Evolutionary conservation across 2,888 invertebrate genomes (phyloP).

Genomic region (Lottia scabra): DNA sequence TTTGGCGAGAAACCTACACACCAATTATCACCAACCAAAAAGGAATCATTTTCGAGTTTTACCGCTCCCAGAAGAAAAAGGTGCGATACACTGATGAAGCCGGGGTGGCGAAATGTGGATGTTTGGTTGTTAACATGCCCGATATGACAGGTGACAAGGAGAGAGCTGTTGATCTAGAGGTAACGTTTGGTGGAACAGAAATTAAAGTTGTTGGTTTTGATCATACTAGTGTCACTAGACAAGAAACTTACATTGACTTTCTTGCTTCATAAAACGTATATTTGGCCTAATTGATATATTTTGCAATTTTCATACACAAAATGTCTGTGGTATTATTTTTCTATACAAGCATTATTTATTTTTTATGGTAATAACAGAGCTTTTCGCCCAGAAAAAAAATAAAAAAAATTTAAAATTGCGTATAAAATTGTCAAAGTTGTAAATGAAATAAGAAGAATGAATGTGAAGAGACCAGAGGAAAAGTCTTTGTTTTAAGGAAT

Average conservation of each 20-base stretch:
- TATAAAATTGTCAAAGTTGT: too few species aligned
- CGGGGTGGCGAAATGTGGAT: conserved; percentile 60
- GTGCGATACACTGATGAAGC: conserved; percentile 60
- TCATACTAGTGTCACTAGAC: conserved; percentile 56
- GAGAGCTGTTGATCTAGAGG: conserved; percentile 61
- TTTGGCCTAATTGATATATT: too few species aligned
- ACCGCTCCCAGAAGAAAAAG: conserved; percentile 46
- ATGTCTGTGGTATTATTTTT: too few species aligned
- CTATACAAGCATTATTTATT: too few species aligned
- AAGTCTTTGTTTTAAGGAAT: too few species aligned
- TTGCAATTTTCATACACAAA: too few species aligned
- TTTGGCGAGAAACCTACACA: conserved; percentile 63
- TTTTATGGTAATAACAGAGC: too few species aligned
- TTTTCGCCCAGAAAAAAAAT: too few species aligned
- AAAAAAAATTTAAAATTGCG: too few species aligned
- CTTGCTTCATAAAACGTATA: conserved; percentile 30
- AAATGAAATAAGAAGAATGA: too few species aligned
- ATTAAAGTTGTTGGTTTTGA: conserved; percentile 61
- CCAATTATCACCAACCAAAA: conserved; percentile 62
- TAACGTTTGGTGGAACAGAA: conserved; percentile 62
- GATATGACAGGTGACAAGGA: conserved; percentile 59
- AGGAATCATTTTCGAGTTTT: conserved; percentile 63
- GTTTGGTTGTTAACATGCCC: conserved; percentile 60
- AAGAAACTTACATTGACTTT: conserved; percentile 61
- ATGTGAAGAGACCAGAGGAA: too few species aligned